Percentiles rank a stretch among this genome's conserved stretches.
Evolutionary conservation across 2,113 vertebrate species (phyloP).

Genomic region (Cavia aperea): DNA sequence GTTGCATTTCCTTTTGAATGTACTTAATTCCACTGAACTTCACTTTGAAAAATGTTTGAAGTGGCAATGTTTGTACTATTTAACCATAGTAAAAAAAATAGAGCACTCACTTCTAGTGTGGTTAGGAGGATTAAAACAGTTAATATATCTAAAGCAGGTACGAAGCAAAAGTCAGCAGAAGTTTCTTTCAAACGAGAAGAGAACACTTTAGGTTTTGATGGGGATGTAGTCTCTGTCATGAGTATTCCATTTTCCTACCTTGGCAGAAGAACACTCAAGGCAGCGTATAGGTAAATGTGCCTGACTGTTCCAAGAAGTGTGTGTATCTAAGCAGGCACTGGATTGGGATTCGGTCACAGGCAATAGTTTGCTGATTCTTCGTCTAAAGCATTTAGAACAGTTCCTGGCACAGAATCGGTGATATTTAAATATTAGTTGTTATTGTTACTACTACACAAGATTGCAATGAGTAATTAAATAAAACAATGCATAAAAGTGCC

Average conservation of each 20-base stretch:
- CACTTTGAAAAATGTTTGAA: neutral
- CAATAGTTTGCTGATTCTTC: neutral
- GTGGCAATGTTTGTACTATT: neutral
- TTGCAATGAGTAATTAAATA: conserved; percentile 4
- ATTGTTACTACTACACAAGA: neutral
- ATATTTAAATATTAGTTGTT: conserved; percentile 1
- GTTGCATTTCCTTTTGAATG: neutral
- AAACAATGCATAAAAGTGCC: neutral
- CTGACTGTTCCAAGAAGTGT: neutral
- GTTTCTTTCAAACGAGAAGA: neutral
- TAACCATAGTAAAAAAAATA: neutral
- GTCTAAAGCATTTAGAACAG: neutral
- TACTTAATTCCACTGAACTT: neutral
- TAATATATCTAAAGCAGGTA: neutral
- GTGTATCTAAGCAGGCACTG: neutral
- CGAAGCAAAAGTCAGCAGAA: neutral
- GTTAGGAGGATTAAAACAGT: neutral
- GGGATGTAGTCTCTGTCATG: neutral
- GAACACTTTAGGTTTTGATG: neutral
- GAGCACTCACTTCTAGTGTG: neutral
- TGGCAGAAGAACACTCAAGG: neutral
- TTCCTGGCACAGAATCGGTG: neutral
- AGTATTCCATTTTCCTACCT: neutral
- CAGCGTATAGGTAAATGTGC: neutral
- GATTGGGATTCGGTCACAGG: neutral